Conservation (phyloP, 2,113 vertebrate genomes). For the Microcebus griseorufus region DNA sequence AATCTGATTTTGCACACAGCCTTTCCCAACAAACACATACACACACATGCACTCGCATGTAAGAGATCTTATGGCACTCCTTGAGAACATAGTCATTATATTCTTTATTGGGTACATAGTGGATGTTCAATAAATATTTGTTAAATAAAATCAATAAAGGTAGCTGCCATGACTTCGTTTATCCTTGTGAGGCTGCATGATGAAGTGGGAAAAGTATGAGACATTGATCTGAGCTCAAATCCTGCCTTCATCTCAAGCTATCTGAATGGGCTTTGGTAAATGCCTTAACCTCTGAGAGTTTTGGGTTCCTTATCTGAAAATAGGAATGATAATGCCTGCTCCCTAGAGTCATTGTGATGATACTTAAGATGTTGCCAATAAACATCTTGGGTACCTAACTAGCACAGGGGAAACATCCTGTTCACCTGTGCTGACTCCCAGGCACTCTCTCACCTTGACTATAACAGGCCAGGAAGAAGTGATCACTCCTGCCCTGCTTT, state of each 20-base stretch:
- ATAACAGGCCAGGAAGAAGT: background rate
- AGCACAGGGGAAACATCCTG: background rate
- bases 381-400: background rate
- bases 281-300: background rate
- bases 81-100: conserved; percentile 3
- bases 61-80: background rate
- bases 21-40: background rate
- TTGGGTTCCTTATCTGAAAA: conserved; percentile 26
- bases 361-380: background rate
- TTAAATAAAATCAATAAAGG: conserved; percentile 30
- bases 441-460: background rate
- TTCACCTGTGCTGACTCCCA: background rate
- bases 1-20: background rate
- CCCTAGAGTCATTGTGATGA: background rate
- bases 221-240: conserved; percentile 6
- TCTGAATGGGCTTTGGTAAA: background rate
- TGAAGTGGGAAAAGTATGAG: background rate
- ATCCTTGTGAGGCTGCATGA: background rate
- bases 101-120: background rate
- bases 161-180: background rate
- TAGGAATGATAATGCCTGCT: background rate
- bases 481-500: background rate
- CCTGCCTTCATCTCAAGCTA: background rate
- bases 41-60: background rate
- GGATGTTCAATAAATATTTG: conserved; percentile 46